Conservation (phyloP, 2,888 invertebrate species). For the Drosophila infuscata region DNA sequence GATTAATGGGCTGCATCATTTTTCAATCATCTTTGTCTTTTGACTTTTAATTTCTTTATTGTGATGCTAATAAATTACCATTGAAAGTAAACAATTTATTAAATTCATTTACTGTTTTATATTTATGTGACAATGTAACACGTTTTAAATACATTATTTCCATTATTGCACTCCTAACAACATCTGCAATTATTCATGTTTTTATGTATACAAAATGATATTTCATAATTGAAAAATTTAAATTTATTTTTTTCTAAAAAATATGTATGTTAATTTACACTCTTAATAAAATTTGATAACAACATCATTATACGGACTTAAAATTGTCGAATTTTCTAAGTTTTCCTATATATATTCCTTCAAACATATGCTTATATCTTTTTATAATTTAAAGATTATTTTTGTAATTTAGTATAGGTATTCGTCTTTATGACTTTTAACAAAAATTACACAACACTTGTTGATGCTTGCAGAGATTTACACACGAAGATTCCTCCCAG, state of each 20-base stretch:
- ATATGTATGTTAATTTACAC: neutral
- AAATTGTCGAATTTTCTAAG: accelerated
- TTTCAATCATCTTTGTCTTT: conserved; percentile 23
- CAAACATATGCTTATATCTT: accelerated
- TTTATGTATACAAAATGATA: neutral
- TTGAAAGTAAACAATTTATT: neutral
- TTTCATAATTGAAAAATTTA: neutral
- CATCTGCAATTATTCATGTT: no score
- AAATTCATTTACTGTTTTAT: neutral
- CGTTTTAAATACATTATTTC: neutral
- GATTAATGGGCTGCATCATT: conserved; percentile 13
- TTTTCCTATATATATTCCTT: neutral
- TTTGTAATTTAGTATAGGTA: neutral
- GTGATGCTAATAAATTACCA: neutral
- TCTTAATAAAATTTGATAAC: neutral
- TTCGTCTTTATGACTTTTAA: neutral
- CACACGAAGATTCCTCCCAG: no score
- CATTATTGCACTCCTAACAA: neutral
- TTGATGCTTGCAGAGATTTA: neutral
- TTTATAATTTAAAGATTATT: neutral
- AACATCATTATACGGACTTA: neutral
- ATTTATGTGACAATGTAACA: neutral
- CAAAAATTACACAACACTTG: neutral
- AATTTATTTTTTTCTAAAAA: neutral
- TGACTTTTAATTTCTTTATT: neutral